These are phyloP conservation scores for Hippocampus comes DNA, from an alignment of 2,113 vertebrate species.

Conservation along the genomic window DNA sequence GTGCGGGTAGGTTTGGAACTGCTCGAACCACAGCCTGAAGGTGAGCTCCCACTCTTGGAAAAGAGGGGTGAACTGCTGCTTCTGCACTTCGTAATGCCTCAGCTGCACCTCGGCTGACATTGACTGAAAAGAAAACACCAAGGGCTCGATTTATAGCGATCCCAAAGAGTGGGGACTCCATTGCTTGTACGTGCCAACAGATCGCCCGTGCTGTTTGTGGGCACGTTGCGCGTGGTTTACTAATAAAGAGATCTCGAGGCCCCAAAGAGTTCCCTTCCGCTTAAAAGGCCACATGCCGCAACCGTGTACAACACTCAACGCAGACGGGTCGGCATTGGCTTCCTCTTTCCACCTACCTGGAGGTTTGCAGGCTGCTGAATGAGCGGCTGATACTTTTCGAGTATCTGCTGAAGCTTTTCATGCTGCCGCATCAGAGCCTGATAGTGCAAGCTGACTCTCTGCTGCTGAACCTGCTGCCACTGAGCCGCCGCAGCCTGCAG, in stretches of 20 bases:
- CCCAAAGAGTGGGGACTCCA: neutral
- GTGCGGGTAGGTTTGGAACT: slow-evolving; percentile 90
- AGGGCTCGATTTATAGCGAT: neutral
- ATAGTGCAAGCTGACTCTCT: slow-evolving; percentile 88
- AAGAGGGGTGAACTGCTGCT: slow-evolving; percentile 86
- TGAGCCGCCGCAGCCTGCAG: slow-evolving; percentile 92
- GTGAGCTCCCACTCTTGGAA: slow-evolving; percentile 90
- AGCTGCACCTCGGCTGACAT: slow-evolving; percentile 89
- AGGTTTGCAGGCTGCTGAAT: slow-evolving; percentile 88
- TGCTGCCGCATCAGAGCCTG: slow-evolving; percentile 97
- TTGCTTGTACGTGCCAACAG: too few relatives aligned
- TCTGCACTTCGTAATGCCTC: slow-evolving; percentile 87
- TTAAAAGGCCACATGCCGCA: too few relatives aligned
- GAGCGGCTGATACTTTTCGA: slow-evolving; percentile 89
- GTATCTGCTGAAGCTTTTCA: slow-evolving; percentile 86
- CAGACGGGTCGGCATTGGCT: too few relatives aligned
- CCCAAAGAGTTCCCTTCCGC: too few relatives aligned
- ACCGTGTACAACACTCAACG: neutral
- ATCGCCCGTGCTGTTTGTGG: too few relatives aligned
- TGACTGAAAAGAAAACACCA: slow-evolving; percentile 70
- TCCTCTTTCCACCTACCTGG: slow-evolving; percentile 67
- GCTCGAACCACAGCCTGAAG: slow-evolving; percentile 89
- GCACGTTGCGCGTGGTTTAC: too few relatives aligned
- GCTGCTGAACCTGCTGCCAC: slow-evolving; percentile 96
- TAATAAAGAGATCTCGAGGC: too few relatives aligned